Percentiles rank a stretch among this genome's conserved stretches.
These are phyloP conservation scores for Hydrolagus colliei DNA, from an alignment of 2,797 vertebrate genomes.

Conservation along the genomic window DNA sequence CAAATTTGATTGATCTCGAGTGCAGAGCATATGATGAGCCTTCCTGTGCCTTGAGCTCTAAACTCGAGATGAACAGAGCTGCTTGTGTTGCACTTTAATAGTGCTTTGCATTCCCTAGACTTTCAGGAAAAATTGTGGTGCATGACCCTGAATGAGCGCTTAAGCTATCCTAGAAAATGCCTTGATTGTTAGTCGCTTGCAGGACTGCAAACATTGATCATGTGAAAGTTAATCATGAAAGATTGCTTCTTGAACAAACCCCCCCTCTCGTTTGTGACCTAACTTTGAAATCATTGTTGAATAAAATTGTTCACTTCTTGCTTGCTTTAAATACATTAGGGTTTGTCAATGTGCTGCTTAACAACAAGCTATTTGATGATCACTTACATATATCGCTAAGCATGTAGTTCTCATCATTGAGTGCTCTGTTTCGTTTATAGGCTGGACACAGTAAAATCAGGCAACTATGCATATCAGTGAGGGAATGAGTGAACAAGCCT, in stretches of 20 bases:
- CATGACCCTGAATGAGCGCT: neutral
- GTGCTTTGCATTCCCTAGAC: neutral
- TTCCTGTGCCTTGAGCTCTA: neutral
- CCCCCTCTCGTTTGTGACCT: neutral
- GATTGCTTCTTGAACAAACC: neutral
- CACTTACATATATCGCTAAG: neutral
- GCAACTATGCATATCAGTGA: neutral
- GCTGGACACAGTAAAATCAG: neutral
- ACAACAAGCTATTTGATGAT: neutral
- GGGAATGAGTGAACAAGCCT: neutral
- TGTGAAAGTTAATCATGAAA: neutral
- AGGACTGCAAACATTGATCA: neutral
- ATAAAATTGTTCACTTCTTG: conserved; percentile 7
- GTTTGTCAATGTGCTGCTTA: too few species aligned
- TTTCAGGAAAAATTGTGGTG: neutral
- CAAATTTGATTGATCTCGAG: conserved; percentile 18
- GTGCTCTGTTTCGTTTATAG: neutral
- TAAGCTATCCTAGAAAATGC: neutral
- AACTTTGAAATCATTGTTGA: neutral
- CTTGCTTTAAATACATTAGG: neutral
- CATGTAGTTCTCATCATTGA: neutral
- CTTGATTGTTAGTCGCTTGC: neutral
- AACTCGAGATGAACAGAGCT: neutral
- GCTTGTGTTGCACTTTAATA: neutral
- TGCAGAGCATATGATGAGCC: neutral